Evolutionary conservation across 1,140 invertebrate species (phyloP).

Genomic region (Bombus picipes): DNA sequence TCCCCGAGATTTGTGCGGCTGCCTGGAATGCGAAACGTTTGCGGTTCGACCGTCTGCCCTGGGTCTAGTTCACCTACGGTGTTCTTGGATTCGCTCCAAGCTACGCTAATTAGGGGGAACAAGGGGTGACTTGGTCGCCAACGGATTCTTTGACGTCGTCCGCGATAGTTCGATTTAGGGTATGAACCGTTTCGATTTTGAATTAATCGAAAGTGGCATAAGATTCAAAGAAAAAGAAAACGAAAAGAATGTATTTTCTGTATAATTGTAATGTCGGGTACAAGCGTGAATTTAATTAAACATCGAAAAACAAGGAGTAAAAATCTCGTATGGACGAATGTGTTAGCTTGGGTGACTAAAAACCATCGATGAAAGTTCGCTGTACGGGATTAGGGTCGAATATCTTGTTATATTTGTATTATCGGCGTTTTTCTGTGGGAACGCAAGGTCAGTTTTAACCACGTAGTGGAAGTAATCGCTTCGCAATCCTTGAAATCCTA

Average conservation of each 20-base stretch:
- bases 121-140: constrained; percentile 5
- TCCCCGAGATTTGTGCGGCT: constrained; percentile 72
- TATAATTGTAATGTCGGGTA: not conserved
- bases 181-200: not conserved
- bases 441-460: not conserved
- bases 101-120: constrained; percentile 61
- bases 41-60: constrained; percentile 55
- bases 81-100: constrained; percentile 55
- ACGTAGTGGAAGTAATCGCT: not conserved
- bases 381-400: not conserved
- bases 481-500: not conserved
- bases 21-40: constrained; percentile 70
- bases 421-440: not conserved
- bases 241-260: not conserved
- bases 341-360: not conserved
- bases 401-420: not conserved
- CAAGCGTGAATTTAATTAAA: not conserved
- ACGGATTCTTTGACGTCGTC: constrained; percentile 11
- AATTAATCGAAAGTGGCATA: not conserved
- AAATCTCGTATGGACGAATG: not conserved
- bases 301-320: not conserved
- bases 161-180: not conserved
- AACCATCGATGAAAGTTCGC: not conserved
- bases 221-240: not conserved
- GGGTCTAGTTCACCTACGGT: constrained; percentile 33